phyloP scores from a whole-genome alignment of 2,797 vertebrate species.

The Denticeps clupeoides region DNA sequence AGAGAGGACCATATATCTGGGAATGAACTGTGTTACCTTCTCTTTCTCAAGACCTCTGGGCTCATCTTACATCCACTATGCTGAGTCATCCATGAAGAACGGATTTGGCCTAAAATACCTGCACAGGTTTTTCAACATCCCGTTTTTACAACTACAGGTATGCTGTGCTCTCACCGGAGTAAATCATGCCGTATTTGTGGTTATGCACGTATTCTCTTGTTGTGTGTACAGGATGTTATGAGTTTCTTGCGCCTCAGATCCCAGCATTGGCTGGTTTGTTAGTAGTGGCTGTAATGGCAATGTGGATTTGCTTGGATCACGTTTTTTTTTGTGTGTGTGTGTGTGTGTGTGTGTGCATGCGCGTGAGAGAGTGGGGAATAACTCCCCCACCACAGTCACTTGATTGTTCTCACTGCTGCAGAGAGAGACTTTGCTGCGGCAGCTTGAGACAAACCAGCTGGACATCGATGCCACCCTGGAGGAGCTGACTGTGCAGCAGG shows the following conservation, averaged over 20 bases:
- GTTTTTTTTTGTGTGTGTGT: no score
- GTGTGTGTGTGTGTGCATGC: background rate
- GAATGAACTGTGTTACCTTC: background rate
- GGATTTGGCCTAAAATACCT: conserved; percentile 95
- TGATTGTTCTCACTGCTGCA: conserved; percentile 32
- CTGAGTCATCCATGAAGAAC: conserved; percentile 97
- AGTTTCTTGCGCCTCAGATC: no score
- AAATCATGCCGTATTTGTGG: no score
- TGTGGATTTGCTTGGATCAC: no score
- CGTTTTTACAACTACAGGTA: conserved; percentile 95
- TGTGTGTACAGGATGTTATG: no score
- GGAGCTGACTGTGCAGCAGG: conserved; percentile 90
- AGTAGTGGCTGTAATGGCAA: background rate
- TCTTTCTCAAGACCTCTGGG: conserved; percentile 72
- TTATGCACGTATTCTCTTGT: no score
- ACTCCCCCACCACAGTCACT: background rate
- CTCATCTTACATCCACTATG: conserved; percentile 92
- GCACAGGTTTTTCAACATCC: conserved; percentile 97
- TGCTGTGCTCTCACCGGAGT: conserved; percentile 9
- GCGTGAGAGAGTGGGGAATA: no score
- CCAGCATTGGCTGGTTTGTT: no score
- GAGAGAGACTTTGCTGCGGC: conserved; percentile 90
- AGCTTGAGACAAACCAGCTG: conserved; percentile 96
- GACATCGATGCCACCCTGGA: conserved; percentile 95
- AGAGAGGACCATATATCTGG: no score